Percentiles rank a stretch among this genome's conserved stretches.
Evolutionary conservation across 1,140 invertebrate genomes (phyloP).

Genomic region (Achatina immaculata): DNA sequence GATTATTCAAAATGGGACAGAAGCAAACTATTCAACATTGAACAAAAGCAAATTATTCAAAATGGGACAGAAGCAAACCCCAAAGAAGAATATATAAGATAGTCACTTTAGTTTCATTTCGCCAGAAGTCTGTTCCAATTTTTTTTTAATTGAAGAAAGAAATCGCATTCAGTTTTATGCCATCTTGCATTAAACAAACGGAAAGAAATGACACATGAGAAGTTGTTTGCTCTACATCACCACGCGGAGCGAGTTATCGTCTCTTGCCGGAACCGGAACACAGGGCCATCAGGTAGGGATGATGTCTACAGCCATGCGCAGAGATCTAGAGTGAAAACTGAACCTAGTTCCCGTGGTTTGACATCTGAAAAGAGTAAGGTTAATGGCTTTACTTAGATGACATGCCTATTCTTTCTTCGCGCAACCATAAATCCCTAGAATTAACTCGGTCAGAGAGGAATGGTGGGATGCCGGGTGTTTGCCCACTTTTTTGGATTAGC

Average conservation of each 20-base stretch:
- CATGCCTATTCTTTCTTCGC: neutral
- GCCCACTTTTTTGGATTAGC: conserved; percentile 14
- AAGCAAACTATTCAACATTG: too few relatives aligned
- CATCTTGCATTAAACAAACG: neutral
- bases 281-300: neutral
- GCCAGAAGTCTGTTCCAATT: too few relatives aligned
- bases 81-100: too few relatives aligned
- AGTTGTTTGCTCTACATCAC: conserved; percentile 2
- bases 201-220: neutral
- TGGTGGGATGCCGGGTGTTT: neutral
- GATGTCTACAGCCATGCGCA: neutral
- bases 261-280: neutral
- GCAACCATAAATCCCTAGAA: neutral
- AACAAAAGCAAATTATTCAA: too few relatives aligned
- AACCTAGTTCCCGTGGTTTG: neutral
- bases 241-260: neutral
- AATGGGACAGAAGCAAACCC: too few relatives aligned
- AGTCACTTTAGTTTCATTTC: too few relatives aligned
- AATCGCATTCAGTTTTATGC: neutral
- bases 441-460: neutral
- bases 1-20: too few relatives aligned
- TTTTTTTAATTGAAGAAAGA: too few relatives aligned
- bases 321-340: conserved; percentile 11
- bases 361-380: conserved; percentile 10
- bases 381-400: conserved; percentile 27